Base-by-base conservation (phyloP, 2,888 invertebrate genomes). In the Netelia fuscicornis region DNA sequence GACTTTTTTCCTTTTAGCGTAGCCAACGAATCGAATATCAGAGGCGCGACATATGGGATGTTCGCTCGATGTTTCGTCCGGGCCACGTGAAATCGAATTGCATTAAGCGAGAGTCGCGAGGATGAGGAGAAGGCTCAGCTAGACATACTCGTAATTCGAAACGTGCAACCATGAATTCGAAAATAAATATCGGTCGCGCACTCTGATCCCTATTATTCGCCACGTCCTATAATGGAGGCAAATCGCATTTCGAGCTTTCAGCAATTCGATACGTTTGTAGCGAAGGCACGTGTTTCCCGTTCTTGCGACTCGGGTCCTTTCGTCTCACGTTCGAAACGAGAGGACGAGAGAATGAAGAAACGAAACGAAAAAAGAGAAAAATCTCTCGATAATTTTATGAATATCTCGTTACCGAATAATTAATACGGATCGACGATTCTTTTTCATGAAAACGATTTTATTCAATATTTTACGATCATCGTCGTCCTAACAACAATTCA, bases 191-290 rank as follows among this genome's bases (percentile, higher is more conserved):
- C 68, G 48, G 58, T 1, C 13, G 74, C 17, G 74, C 13, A 30
- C 64, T 70, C 60, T 13, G 25, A 74, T 81, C 23, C 60, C 20
- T 52, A 60, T 70, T 74, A 74, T 62, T 56, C 37, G 20, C 37
- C 42, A 2, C 76, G 54, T 62, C 42, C 20, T 68, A 76, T 84
- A 72, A 84, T 67, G 10, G 67, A 77, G 67, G 71, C 25, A 81
- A 81, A 72, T 84, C 77, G 68, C 68, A 81, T 84, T 77, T 74
- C 77, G 78, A 25, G 76, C 77, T 74, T 58, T 79, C 11, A n/a
- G 72, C 60, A 60, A 78, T 74, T 44, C 44, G 67, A 83, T 74
- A 25, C 48, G 67, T 62, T 72, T 56, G 67, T 56, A 2, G 65
- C 30, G 60, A 30, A 0, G 52, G 72, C 42, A 60, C 42, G 37